Evolutionary conservation across 2,113 vertebrate genomes (phyloP).

Genomic region (Lates calcarifer): DNA sequence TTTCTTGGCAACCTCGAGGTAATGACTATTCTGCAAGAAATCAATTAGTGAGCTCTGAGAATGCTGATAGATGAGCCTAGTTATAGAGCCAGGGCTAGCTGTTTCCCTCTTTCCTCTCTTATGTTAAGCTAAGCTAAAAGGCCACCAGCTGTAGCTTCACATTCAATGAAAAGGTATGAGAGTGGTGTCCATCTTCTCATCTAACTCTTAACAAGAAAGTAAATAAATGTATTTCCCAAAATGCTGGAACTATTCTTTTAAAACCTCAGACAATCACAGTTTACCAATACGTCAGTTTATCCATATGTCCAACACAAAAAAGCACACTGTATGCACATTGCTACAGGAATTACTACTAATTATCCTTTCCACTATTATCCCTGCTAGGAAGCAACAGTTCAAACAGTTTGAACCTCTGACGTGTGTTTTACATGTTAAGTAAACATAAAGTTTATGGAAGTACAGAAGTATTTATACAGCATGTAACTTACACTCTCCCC

Average conservation of each 20-base stretch:
- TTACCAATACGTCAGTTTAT: neutral
- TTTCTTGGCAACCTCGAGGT: neutral
- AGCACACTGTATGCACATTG: neutral
- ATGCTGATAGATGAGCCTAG: neutral
- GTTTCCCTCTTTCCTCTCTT: neutral
- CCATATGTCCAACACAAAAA: neutral
- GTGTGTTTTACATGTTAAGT: conserved; percentile 26
- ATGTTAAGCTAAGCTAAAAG: neutral
- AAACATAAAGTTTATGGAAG: conserved; percentile 34
- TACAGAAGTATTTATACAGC: conserved; percentile 39
- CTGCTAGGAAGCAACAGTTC: neutral
- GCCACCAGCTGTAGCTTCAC: neutral
- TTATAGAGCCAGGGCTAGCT: neutral
- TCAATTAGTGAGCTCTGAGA: neutral
- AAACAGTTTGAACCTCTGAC: conserved; percentile 2
- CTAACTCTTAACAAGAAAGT: neutral
- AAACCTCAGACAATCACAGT: neutral
- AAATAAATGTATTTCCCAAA: neutral
- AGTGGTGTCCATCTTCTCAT: neutral
- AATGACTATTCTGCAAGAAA: neutral
- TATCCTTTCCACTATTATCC: neutral
- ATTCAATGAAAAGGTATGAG: neutral
- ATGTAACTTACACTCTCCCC: conserved; percentile 36
- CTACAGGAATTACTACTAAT: neutral
- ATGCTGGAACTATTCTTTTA: neutral